These are phyloP conservation scores for Epinephelus fuscoguttatus DNA, from an alignment of 2,113 vertebrate genomes.

Conservation along the genomic window DNA sequence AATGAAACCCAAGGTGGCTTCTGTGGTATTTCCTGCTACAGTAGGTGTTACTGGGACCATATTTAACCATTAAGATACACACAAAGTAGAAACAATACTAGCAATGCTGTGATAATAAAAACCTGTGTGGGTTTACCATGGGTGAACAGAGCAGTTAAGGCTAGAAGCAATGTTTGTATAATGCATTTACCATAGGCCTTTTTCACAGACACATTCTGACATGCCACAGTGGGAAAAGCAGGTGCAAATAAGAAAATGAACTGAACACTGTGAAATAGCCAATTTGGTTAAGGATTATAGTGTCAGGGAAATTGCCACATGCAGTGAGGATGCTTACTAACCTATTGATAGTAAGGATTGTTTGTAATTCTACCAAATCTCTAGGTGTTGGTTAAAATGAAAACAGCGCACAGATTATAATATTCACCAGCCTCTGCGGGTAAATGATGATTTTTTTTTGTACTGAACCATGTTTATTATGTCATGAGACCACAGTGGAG, in stretches of 20 bases:
- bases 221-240: neutral
- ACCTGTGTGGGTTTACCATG: neutral
- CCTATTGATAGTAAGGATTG: neutral
- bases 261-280: neutral
- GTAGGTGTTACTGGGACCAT: no score
- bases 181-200: neutral
- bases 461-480: conserved; percentile 12
- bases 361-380: neutral
- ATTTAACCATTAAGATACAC: no score
- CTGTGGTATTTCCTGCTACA: no score
- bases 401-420: neutral
- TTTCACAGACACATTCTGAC: neutral
- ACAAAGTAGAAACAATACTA: no score
- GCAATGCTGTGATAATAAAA: neutral
- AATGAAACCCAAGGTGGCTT: no score
- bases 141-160: neutral
- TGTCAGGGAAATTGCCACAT: neutral
- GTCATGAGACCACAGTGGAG: conserved; percentile 46
- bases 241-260: neutral
- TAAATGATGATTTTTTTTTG: neutral
- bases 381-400: neutral
- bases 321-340: neutral
- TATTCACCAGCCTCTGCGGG: conserved; percentile 25
- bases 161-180: neutral
- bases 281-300: neutral